Evolutionary conservation across 2,888 invertebrate species (phyloP).

Genomic region (Heliconius ismenius): DNA sequence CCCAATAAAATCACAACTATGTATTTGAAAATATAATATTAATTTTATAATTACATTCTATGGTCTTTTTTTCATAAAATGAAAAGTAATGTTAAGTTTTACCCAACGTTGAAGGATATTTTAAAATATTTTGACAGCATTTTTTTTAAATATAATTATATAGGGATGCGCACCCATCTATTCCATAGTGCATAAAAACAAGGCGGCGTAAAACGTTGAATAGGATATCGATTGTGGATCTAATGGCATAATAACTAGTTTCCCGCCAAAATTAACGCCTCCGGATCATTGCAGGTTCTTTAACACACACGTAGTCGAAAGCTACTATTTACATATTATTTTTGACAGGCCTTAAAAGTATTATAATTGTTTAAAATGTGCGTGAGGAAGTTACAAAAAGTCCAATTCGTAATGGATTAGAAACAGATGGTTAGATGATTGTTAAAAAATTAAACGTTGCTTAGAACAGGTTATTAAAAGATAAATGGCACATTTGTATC

Average conservation of each 20-base stretch:
- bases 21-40: background rate
- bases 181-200: conserved; percentile 54
- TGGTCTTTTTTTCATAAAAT: background rate
- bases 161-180: conserved; percentile 53
- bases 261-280: conserved; percentile 76
- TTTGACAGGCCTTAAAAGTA: conserved; percentile 77
- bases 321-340: conserved; percentile 80
- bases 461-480: conserved; percentile 18
- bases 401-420: conserved; percentile 69
- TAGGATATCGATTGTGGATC: conserved; percentile 76
- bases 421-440: conserved; percentile 53
- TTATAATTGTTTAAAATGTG: conserved; percentile 74
- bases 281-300: conserved; percentile 60
- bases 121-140: conserved; percentile 70
- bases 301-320: conserved; percentile 59
- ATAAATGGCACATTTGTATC: background rate
- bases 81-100: conserved; percentile 10
- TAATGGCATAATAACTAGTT: conserved; percentile 78
- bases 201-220: conserved; percentile 64
- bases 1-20: no score
- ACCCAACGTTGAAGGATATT: conserved; percentile 41
- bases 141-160: conserved; percentile 68
- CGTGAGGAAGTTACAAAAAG: conserved; percentile 65
- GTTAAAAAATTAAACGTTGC: conserved; percentile 26
- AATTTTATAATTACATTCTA: background rate